Evolutionary conservation across 1,140 invertebrate species (phyloP).

Genomic region (Saccostrea cuccullata): DNA sequence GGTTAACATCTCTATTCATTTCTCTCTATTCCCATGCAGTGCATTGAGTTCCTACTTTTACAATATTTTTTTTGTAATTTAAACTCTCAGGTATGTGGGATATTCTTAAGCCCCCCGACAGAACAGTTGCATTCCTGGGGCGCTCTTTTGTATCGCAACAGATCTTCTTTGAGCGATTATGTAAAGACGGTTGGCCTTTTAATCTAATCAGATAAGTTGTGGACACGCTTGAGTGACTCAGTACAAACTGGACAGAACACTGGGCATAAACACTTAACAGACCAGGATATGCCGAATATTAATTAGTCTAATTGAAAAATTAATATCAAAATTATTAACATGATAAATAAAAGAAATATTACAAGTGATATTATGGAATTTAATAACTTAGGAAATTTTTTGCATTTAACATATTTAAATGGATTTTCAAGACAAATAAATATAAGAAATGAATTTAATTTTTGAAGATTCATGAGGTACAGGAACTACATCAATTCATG

Average conservation of each 20-base stretch:
- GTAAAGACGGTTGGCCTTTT: conserved; percentile 27
- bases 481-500: too few relatives aligned
- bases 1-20: neutral
- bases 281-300: too few relatives aligned
- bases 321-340: too few relatives aligned
- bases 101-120: neutral
- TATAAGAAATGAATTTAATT: too few relatives aligned
- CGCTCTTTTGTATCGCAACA: neutral
- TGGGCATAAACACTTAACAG: neutral
- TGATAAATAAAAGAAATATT: too few relatives aligned
- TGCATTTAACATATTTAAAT: too few relatives aligned
- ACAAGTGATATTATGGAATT: too few relatives aligned
- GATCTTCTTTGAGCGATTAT: conserved; percentile 30
- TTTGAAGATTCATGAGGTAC: too few relatives aligned
- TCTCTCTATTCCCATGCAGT: neutral
- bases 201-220: neutral
- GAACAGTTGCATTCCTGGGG: neutral
- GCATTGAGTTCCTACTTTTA: neutral
- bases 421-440: too few relatives aligned
- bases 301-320: too few relatives aligned
- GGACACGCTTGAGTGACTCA: neutral
- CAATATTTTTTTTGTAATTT: conserved; percentile 5
- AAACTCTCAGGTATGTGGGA: neutral
- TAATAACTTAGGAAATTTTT: too few relatives aligned
- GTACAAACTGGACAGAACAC: neutral